Conservation (phyloP, 35 echinoderm and acorn worm genomes). For the Ptychodera flava region DNA sequence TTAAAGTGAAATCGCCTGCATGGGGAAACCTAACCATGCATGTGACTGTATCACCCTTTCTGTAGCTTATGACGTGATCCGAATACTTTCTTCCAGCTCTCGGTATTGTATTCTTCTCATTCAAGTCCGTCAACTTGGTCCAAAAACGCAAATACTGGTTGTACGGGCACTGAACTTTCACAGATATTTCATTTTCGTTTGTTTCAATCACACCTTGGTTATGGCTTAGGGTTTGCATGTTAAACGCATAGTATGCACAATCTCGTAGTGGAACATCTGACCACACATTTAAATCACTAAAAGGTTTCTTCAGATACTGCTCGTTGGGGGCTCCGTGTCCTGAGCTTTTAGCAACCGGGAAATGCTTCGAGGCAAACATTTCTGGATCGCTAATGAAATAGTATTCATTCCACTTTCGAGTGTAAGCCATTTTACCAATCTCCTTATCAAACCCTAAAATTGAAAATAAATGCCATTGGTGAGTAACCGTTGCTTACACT, state of each 20-base stretch:
- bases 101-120: neutral
- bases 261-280: neutral
- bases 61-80: neutral
- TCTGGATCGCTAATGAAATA: neutral
- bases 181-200: neutral
- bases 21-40: neutral
- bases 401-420: neutral
- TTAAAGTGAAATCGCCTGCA: neutral
- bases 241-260: neutral
- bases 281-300: neutral
- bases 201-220: neutral
- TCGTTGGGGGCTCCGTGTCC: neutral
- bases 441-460: neutral
- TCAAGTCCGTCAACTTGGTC: neutral
- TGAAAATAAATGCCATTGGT: no score
- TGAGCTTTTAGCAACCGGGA: neutral
- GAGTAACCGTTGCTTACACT: no score
- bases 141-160: neutral
- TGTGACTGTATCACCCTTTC: neutral
- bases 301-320: neutral
- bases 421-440: neutral
- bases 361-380: neutral
- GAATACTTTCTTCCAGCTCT: neutral
- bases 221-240: neutral
- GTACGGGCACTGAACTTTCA: neutral